Evolutionary conservation across 1,140 invertebrate genomes (phyloP), one percentile per base, ranked within the genome.

Genomic region (Drosophila auraria): DNA sequence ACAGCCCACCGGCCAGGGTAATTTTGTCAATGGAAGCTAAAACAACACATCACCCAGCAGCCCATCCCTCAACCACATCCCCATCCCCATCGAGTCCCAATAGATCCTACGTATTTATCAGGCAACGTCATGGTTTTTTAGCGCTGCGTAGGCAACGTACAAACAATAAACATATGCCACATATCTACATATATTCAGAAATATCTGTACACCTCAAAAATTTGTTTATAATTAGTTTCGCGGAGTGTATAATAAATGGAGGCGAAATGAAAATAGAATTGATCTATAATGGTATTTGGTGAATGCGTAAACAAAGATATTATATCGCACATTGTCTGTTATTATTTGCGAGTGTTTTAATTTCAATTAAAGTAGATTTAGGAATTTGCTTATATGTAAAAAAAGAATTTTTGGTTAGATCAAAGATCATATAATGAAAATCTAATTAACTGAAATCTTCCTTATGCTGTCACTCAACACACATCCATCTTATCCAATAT

Each of bases 191-290:
- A 62, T 38, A 38, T 49, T 47, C 15, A 47, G 44, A 54, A 49
- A 49, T 80, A 74, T 68, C 17, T 47, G 50, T 65, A 60, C 74
- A 64, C 73, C 49, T 75, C 68, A 44, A 38, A 49, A 69, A 42
- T 60, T 63, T 84, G 81, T 87, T 79, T 89, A 84, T 87, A 80
- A 83, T 87, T 87, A 87, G 83, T 83, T 68, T 54, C 17, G 63
- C 36, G 12, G 45, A 79, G 62, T 86, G 75, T 61, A 78, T 64
- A 63, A 73, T 73, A 66, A 70, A 79, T 79, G 78, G 64, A 78
- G 44, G 61, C 63, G 54, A 58, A 56, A 57, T 66, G 60, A 70
- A 87, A 89, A 87, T 87, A 87, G 84, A 81, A 53, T 75, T 25
- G 45, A 70, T 83, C 75, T 73, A 82, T 61, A 53, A 72, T 63